phyloP scores from a whole-genome alignment of 2,113 vertebrate genomes.

The Sardina pilchardus region DNA sequence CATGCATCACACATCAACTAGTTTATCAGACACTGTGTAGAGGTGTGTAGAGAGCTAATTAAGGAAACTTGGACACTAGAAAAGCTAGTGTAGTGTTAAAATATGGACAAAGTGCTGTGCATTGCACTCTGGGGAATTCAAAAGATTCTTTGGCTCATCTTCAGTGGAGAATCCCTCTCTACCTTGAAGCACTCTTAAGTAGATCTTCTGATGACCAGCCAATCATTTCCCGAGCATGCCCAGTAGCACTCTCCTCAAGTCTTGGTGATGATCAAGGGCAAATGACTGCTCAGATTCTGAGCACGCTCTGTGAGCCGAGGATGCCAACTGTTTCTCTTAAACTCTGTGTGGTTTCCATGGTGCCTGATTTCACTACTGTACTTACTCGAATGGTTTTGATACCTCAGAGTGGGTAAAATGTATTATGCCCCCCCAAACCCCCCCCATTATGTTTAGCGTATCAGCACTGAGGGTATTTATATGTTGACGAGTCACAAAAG shows the following conservation, averaged over 20 bases:
- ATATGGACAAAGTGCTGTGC: conserved; percentile 2
- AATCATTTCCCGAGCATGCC: neutral
- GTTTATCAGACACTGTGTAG: neutral
- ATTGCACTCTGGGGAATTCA: neutral
- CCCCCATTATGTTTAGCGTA: neutral
- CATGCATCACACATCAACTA: neutral
- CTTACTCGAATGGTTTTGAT: neutral
- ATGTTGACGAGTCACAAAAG: neutral
- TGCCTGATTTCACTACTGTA: conserved; percentile 10
- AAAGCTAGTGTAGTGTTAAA: neutral
- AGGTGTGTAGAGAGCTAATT: neutral
- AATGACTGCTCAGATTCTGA: neutral
- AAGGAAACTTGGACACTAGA: neutral
- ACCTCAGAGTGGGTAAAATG: neutral
- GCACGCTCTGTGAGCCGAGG: neutral
- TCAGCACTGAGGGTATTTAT: neutral
- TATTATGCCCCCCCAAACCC: neutral
- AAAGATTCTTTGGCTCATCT: neutral
- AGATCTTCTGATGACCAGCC: neutral
- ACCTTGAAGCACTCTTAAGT: neutral
- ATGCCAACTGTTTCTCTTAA: neutral
- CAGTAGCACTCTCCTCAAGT: neutral
- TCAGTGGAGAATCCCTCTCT: neutral
- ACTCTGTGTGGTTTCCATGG: neutral
- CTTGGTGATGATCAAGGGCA: neutral